Conservation (phyloP, 2,888 invertebrate genomes). For the Notocelia uddmanniana region DNA sequence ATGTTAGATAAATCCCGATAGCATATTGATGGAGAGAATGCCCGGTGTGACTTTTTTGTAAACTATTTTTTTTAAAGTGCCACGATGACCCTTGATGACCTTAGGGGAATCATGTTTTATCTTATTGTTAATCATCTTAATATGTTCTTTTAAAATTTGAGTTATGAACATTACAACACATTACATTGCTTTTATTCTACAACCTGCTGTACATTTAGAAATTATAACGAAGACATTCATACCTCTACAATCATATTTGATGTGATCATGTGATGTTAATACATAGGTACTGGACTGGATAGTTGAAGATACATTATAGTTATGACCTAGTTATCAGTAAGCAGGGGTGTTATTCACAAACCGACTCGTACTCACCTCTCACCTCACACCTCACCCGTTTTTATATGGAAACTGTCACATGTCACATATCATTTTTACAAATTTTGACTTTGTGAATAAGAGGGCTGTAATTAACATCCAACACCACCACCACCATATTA, state of each 20-base stretch:
- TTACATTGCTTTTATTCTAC: not conserved
- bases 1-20: constrained; percentile 39
- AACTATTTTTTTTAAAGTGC: constrained; percentile 15
- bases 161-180: not conserved
- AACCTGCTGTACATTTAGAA: not conserved
- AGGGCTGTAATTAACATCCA: too few species aligned
- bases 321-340: not conserved
- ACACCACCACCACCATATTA: too few species aligned
- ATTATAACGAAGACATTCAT: not conserved
- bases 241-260: too few species aligned
- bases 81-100: constrained; percentile 36
- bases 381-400: too few species aligned
- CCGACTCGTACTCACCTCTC: too few species aligned
- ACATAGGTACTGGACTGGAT: too few species aligned
- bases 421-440: too few species aligned
- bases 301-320: not conserved
- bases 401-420: too few species aligned
- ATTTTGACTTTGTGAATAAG: too few species aligned
- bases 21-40: constrained; percentile 40
- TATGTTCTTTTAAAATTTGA: constrained; percentile 1
- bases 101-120: constrained; percentile 20
- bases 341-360: not conserved
- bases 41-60: constrained; percentile 12
- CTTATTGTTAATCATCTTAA: constrained; percentile 21
- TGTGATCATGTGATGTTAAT: too few species aligned